Base-by-base conservation (phyloP, 2,797 vertebrate genomes). In the Chaetodon trifasciatus region DNA sequence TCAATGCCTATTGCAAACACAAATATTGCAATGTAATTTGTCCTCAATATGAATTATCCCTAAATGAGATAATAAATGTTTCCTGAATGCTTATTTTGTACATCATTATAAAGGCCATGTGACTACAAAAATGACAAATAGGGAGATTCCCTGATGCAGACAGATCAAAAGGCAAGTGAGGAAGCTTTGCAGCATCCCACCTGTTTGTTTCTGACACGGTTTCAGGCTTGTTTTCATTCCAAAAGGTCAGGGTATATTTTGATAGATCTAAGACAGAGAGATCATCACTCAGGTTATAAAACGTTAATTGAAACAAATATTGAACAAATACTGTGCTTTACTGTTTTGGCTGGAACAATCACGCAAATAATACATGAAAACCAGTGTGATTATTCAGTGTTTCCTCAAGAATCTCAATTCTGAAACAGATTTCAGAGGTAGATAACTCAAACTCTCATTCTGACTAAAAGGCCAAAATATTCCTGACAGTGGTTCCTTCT, bases 131-230 rank as follows among this genome's bases (percentile, higher is more conserved):
- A 8, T 42, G 17, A 50, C 15, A 4, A n/a, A 40, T 28, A 32
- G 83, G 76, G 74, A 75, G 55, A 79, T 16, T 66, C 78, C 66
- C 78, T 66, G 2, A 64, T 21, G 47, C 5, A 67, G 44, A 63
- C 32, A 55, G 8, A 67, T 46, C 46, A 64, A n/a, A 71, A 16
- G 44, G n/a, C 4, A 52, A 32, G 15, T 47, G 40, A 46, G 15
- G 42, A 70, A 35, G 15, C 60, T 50, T 39, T 57, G 28, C 74
- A 73, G 40, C 57, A 49, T 40, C 73, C 61, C 62, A 80, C 76
- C 37, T 28, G 4, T 50, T 8, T 24, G 19, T 83, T 52, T 74
- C 63, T 39, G 10, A 63, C 77, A 74, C 17, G 0, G n/a, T 39
- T 50, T 61, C 16, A 40, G n/a, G 9, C 64, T 32, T 42, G 60